Percentiles rank a stretch among this genome's conserved stretches.
Evolutionary conservation across 2,888 invertebrate species (phyloP).

Genomic region (Meganola albula): DNA sequence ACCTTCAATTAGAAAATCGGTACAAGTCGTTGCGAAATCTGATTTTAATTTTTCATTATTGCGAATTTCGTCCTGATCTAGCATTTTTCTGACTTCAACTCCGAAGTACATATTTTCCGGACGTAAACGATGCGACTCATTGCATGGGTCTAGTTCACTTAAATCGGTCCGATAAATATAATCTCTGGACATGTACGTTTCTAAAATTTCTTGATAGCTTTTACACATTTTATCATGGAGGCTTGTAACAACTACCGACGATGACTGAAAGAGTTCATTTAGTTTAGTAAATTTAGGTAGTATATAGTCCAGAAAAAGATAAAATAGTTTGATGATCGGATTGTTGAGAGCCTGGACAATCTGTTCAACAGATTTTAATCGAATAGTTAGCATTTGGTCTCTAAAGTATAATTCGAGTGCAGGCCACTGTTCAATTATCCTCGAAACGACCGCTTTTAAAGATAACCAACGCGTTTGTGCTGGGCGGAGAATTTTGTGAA

Average conservation of each 20-base stretch:
- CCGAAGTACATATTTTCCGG: too few species aligned
- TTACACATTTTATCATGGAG: neutral
- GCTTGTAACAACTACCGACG: neutral
- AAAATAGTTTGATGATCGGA: too few species aligned
- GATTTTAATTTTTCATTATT: too few species aligned
- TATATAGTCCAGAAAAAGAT: neutral
- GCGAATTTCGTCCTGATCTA: too few species aligned
- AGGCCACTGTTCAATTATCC: neutral
- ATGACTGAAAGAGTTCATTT: neutral
- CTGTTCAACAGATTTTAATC: neutral
- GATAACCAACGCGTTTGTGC: conserved; percentile 1
- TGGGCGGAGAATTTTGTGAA: conserved; percentile 1
- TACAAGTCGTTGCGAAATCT: neutral
- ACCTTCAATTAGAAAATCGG: conserved; percentile 8
- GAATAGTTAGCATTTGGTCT: neutral
- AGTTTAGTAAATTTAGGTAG: neutral
- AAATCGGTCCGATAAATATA: too few species aligned
- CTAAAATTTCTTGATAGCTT: too few species aligned
- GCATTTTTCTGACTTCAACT: too few species aligned
- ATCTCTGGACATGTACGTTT: too few species aligned
- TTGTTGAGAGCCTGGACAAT: neutral
- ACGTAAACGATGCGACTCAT: too few species aligned
- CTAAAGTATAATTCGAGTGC: too few species aligned
- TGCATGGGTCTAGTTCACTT: too few species aligned
- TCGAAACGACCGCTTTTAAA: neutral